phyloP scores from a whole-genome alignment of 2,113 vertebrate genomes.

The Empidonax traillii region DNA sequence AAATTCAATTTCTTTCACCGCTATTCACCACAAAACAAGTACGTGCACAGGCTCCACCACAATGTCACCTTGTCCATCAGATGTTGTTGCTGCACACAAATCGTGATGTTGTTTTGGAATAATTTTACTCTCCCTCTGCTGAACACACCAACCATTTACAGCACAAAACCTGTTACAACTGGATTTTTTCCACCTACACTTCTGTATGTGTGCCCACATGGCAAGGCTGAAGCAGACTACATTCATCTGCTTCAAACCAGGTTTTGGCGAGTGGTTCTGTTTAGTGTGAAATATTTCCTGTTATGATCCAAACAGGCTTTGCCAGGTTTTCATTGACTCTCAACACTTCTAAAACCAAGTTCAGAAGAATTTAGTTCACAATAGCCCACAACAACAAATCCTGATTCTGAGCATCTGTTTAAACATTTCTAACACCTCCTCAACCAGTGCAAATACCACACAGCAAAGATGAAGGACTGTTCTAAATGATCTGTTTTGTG shows the following conservation, averaged over 20 bases:
- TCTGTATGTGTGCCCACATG: not conserved
- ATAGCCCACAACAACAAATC: not conserved
- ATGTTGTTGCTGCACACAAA: slow-evolving; percentile 2
- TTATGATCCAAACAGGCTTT: not conserved
- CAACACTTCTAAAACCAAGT: not conserved
- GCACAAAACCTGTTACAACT: not conserved
- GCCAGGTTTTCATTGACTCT: not conserved
- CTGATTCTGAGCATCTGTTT: not conserved
- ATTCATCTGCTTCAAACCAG: not conserved
- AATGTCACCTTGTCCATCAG: slow-evolving; percentile 26
- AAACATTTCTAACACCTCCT: not conserved
- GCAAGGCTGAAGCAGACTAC: not conserved
- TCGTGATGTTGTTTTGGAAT: not conserved
- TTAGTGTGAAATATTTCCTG: not conserved
- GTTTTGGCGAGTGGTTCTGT: not conserved
- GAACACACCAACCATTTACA: not conserved
- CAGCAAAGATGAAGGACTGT: fast-evolving
- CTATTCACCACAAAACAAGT: not conserved
- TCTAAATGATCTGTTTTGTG: fast-evolving
- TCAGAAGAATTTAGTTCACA: not conserved
- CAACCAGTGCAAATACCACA: not conserved
- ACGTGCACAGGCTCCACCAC: not conserved
- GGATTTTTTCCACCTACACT: not conserved
- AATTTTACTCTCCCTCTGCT: not conserved
- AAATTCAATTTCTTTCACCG: not conserved